Evolutionary conservation across 2,888 invertebrate species (phyloP).

Genomic region (Conomelus anceps): DNA sequence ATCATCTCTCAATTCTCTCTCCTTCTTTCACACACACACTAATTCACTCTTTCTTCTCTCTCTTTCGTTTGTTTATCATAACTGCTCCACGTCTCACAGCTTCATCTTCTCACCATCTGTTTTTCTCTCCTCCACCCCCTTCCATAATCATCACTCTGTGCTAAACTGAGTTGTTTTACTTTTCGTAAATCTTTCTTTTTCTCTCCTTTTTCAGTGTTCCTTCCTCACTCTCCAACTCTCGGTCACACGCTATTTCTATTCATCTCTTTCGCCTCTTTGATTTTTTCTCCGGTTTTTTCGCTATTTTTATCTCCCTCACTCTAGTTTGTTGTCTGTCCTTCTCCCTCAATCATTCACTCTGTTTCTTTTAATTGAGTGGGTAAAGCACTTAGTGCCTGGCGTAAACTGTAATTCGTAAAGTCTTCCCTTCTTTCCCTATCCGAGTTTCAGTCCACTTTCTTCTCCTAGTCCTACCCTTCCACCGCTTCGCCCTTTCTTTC

Average conservation of each 20-base stretch:
- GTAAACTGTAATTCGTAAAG: neutral
- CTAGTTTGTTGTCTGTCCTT: neutral
- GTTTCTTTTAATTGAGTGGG: neutral
- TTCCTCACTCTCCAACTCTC: neutral
- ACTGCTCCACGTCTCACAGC: neutral
- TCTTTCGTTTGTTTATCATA: neutral
- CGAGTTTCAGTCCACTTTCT: too few species aligned
- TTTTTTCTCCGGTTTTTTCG: neutral
- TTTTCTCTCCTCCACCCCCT: neutral
- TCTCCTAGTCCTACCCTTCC: too few species aligned
- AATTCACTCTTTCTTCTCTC: neutral
- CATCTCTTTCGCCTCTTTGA: neutral
- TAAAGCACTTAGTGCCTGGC: neutral
- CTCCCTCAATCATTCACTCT: neutral
- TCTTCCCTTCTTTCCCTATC: neutral
- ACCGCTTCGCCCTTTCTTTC: neutral
- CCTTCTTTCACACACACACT: too few species aligned
- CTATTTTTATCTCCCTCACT: neutral
- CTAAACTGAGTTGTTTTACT: neutral
- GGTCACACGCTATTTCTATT: neutral
- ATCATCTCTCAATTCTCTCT: neutral
- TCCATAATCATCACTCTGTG: neutral
- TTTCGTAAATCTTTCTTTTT: neutral
- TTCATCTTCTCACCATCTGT: neutral
- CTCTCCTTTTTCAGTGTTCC: neutral